A percentile compares a stretch with the other conserved stretches of the same genome.
phyloP scores from a whole-genome alignment of 1,140 invertebrate species.

The Chrysoperla carnea region DNA sequence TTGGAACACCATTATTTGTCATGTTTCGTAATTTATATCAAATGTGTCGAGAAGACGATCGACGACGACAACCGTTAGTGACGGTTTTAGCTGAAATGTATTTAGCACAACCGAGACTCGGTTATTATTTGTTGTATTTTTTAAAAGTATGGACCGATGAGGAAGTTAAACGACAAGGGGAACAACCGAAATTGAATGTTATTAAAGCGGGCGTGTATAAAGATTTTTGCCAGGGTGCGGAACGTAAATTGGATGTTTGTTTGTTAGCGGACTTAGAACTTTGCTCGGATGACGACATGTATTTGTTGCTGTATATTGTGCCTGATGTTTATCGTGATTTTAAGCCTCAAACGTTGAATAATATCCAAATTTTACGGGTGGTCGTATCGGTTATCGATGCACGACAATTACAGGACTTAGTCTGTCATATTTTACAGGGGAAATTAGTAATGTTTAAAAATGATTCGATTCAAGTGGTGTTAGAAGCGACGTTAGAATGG shows the following conservation, averaged over 20 bases:
- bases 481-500: conserved; percentile 77
- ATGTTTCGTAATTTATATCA: conserved; percentile 53
- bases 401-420: conserved; percentile 70
- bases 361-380: conserved; percentile 67
- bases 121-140: conserved; percentile 76
- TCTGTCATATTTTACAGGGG: conserved; percentile 81
- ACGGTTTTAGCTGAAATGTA: conserved; percentile 57
- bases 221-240: conserved; percentile 66
- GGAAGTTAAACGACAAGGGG: conserved; percentile 34
- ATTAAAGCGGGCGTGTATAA: conserved; percentile 70
- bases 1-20: conserved; percentile 64
- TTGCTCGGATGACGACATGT: conserved; percentile 76
- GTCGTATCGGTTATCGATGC: conserved; percentile 81
- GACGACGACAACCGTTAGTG: conserved; percentile 51
- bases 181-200: conserved; percentile 39
- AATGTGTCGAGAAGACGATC: conserved; percentile 56
- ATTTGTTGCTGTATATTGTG: conserved; percentile 75
- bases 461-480: conserved; percentile 47
- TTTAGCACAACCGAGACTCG: conserved; percentile 41
- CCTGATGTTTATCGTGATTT: conserved; percentile 85
- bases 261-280: conserved; percentile 63
- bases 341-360: conserved; percentile 67
- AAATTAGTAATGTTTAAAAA: conserved; percentile 64
- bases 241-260: conserved; percentile 60
- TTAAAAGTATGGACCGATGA: conserved; percentile 54